Evolutionary conservation across 2,113 vertebrate species (phyloP).

Genomic region (Neolamprologus sp.): DNA sequence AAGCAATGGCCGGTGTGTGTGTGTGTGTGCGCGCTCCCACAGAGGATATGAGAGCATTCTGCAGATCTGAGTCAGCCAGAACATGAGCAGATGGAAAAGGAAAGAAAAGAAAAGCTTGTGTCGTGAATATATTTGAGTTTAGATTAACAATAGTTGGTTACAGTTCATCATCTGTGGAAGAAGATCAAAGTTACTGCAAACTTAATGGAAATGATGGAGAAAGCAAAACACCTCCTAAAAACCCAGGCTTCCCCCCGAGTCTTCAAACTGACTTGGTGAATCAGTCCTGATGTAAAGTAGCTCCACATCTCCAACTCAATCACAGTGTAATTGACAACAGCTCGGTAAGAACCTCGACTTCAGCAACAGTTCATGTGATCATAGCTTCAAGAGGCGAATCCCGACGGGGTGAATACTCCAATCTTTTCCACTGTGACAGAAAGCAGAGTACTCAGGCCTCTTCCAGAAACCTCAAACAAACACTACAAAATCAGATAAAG

Average conservation of each 20-base stretch:
- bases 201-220: neutral
- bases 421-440: neutral
- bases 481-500: neutral
- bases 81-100: neutral
- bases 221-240: neutral
- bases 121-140: neutral
- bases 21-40: neutral
- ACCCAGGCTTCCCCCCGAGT: neutral
- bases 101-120: neutral
- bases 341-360: neutral
- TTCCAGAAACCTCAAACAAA: neutral
- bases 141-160: neutral
- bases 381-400: neutral
- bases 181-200: neutral
- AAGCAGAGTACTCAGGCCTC: neutral
- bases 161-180: neutral
- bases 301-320: neutral
- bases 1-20: neutral
- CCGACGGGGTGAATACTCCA: neutral
- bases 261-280: neutral
- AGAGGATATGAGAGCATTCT: neutral
- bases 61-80: conserved; percentile 13
- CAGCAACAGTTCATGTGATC: neutral
- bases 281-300: neutral
- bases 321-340: neutral